Conservation (phyloP, 2,888 invertebrate species). For the Sminthurinus aureus region DNA sequence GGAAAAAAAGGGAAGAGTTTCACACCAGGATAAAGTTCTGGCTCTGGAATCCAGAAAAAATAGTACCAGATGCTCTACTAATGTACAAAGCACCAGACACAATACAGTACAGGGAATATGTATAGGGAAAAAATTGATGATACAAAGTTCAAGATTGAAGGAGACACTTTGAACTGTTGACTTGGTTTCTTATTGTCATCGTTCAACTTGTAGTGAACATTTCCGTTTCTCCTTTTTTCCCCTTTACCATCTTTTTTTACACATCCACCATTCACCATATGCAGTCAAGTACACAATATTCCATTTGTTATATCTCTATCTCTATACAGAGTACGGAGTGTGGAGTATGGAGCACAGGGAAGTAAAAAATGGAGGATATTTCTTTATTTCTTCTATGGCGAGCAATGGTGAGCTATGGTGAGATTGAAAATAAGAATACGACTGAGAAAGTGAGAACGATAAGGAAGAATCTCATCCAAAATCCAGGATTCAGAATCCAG, state of each 20-base stretch:
- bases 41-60: neutral
- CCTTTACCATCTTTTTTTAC: neutral
- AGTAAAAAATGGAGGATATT: too few species aligned
- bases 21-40: too few species aligned
- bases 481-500: neutral
- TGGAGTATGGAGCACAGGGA: too few species aligned
- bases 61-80: neutral
- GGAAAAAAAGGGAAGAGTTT: too few species aligned
- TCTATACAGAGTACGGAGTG: neutral
- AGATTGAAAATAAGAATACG: too few species aligned
- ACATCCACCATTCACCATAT: neutral
- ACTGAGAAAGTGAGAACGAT: neutral
- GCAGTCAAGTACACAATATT: neutral
- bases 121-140: neutral
- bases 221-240: neutral
- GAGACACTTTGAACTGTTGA: slow-evolving; percentile 3
- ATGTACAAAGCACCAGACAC: neutral
- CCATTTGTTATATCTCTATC: neutral
- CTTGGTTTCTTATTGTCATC: neutral
- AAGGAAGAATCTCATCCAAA: neutral
- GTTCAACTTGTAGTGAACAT: neutral
- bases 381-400: too few species aligned
- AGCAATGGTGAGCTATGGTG: too few species aligned
- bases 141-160: neutral
- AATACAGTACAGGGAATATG: neutral